phyloP scores from a whole-genome alignment of 2,797 vertebrate species.

The Sebastes miniatus region DNA sequence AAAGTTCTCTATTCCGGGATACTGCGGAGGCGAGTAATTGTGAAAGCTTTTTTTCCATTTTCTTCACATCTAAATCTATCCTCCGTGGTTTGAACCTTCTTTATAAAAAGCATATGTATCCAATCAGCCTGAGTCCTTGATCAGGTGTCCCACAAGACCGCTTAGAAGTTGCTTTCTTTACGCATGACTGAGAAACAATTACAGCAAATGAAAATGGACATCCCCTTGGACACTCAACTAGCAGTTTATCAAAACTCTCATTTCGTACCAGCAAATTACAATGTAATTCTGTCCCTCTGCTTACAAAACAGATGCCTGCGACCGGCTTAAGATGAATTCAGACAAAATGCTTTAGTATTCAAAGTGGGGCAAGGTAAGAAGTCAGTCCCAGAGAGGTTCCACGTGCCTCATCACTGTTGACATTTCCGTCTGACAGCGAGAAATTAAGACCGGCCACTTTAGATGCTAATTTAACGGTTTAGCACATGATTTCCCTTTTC shows the following conservation, averaged over 20 bases:
- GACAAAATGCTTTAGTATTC: constrained; percentile 8
- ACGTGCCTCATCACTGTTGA: constrained; percentile 49
- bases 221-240: constrained; percentile 46
- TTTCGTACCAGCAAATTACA: constrained; percentile 49
- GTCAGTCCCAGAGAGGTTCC: constrained; percentile 19
- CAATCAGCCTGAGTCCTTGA: constrained; percentile 39
- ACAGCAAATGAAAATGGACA: constrained; percentile 59
- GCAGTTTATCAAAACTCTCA: constrained; percentile 59
- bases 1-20: not conserved
- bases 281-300: not conserved
- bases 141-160: constrained; percentile 41
- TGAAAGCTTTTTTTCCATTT: constrained; percentile 26
- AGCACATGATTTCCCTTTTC: constrained; percentile 59
- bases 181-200: constrained; percentile 60
- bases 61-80: constrained; percentile 14
- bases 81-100: constrained; percentile 5
- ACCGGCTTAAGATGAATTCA: constrained; percentile 45
- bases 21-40: constrained; percentile 7
- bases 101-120: constrained; percentile 18
- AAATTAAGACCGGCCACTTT: constrained; percentile 67
- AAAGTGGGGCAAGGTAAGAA: constrained; percentile 24
- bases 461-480: constrained; percentile 75
- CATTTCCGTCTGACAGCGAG: constrained; percentile 59
- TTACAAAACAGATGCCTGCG: constrained; percentile 39
- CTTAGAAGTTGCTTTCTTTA: constrained; percentile 43